These are phyloP conservation scores for Fringilla coelebs DNA, from an alignment of 2,797 vertebrate species.

Conservation along the genomic window DNA sequence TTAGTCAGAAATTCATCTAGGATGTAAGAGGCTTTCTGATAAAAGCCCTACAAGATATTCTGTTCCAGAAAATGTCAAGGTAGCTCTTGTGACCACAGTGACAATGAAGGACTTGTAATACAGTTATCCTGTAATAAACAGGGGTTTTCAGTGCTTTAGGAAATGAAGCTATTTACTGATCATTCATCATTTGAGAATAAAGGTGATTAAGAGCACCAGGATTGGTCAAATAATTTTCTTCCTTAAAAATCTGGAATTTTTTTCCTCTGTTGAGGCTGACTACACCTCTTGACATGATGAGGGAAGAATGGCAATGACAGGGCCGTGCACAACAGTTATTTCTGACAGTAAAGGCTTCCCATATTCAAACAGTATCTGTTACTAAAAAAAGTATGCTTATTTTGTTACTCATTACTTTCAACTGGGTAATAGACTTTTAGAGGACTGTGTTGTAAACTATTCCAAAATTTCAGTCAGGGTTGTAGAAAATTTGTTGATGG, in stretches of 20 bases:
- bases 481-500: background rate
- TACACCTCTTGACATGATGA: background rate
- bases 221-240: constrained; percentile 63
- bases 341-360: background rate
- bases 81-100: background rate
- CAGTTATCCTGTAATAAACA: constrained; percentile 28
- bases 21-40: background rate
- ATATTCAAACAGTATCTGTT: background rate
- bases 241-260: background rate
- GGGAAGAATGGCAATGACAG: background rate
- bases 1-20: background rate
- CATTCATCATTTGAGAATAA: constrained; percentile 71
- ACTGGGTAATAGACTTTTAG: background rate
- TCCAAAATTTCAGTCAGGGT: background rate
- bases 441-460: background rate
- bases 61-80: background rate
- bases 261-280: background rate
- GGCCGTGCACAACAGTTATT: background rate
- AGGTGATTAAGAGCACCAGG: constrained; percentile 68
- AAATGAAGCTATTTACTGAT: constrained; percentile 61
- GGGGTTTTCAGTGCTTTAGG: constrained; percentile 27
- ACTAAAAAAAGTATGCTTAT: background rate
- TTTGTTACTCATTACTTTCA: background rate
- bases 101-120: background rate
- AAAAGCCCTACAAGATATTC: background rate